These are phyloP conservation scores for Pholis gunnellus DNA, from an alignment of 2,113 vertebrate species.

Conservation along the genomic window DNA sequence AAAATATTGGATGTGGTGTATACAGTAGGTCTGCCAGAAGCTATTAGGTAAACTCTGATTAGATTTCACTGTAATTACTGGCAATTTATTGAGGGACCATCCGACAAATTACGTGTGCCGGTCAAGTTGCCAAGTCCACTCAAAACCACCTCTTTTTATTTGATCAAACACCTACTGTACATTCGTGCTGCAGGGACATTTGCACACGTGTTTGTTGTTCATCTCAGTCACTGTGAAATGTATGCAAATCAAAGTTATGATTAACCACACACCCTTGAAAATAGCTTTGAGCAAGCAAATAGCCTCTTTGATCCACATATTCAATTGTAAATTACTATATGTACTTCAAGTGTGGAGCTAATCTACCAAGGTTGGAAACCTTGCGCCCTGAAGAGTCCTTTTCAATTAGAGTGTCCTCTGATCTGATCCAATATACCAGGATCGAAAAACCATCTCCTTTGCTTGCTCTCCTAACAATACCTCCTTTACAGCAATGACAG, in stretches of 20 bases:
- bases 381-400: not conserved
- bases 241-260: constrained; percentile 31
- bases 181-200: not conserved
- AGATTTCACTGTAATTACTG: constrained; percentile 31
- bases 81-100: constrained; percentile 14
- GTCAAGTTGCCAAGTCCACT: not conserved
- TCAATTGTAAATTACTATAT: constrained; percentile 29
- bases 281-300: not conserved
- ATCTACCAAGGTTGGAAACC: constrained; percentile 11
- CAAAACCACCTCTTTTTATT: not conserved
- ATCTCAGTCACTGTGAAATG: not conserved
- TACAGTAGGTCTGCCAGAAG: constrained; percentile 15
- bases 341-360: constrained; percentile 18
- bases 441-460: constrained; percentile 19
- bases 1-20: constrained; percentile 30
- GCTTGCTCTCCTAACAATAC: constrained; percentile 1
- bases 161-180: not conserved
- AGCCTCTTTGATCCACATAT: not conserved
- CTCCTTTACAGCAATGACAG: constrained; percentile 29
- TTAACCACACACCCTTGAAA: constrained; percentile 8
- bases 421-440: constrained; percentile 35
- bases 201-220: not conserved
- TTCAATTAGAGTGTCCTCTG: constrained; percentile 30
- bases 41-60: constrained; percentile 39
- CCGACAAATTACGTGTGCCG: not conserved